Percentiles rank a stretch among this genome's conserved stretches.
Evolutionary conservation across 2,113 vertebrate species (phyloP).

Genomic region (Furnarius figulus): DNA sequence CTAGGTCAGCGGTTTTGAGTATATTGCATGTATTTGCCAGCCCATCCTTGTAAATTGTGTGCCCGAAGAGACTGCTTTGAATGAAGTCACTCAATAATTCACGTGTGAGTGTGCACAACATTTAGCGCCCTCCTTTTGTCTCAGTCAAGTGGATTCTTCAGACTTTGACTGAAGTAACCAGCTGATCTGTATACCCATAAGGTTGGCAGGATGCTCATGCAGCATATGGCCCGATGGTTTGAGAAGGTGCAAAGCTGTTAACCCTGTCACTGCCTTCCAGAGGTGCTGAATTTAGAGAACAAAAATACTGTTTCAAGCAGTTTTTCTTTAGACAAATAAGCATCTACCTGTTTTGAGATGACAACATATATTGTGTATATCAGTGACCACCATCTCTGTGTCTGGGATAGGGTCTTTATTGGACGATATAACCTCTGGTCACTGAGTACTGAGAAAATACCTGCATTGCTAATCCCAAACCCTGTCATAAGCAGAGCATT

Average conservation of each 20-base stretch:
- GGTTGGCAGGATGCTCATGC: background rate
- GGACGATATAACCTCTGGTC: background rate
- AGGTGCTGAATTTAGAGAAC: background rate
- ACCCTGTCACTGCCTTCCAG: background rate
- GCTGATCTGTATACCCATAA: background rate
- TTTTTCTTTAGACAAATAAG: background rate
- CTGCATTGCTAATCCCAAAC: background rate
- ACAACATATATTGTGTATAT: background rate
- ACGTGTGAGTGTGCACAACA: rapidly evolving
- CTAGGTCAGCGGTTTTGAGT: background rate
- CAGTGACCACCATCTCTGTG: background rate
- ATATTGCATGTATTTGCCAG: background rate
- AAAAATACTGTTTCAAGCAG: background rate
- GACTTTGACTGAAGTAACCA: background rate
- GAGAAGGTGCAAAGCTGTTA: background rate
- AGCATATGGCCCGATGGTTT: background rate
- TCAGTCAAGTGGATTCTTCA: background rate
- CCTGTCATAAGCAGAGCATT: background rate
- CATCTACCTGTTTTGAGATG: rapidly evolving
- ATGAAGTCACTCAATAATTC: background rate
- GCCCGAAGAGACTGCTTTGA: background rate
- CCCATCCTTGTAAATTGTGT: background rate
- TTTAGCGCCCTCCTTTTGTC: background rate
- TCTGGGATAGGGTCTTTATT: background rate
- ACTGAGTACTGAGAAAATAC: background rate